These are phyloP conservation scores for Hermaeophaga mercurialis DNA, from an alignment of 2,888 invertebrate species.

Conservation along the genomic window DNA sequence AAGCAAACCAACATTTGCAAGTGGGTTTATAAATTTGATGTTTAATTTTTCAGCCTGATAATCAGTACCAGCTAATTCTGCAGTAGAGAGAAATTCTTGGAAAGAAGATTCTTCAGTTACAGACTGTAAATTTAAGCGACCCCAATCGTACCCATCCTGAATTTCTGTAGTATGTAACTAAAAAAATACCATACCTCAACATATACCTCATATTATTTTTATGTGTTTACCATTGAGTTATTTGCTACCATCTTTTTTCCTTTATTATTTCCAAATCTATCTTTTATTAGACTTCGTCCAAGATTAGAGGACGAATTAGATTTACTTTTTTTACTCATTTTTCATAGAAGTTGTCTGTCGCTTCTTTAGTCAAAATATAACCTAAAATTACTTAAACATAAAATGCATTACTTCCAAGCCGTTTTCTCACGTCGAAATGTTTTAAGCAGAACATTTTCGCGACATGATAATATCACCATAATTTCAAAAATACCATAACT, in stretches of 20 bases:
- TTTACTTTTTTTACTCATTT: conserved; percentile 79
- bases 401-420: too few species aligned
- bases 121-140: conserved; percentile 85
- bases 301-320: conserved; percentile 52
- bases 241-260: conserved; percentile 70
- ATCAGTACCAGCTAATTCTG: conserved; percentile 92
- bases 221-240: conserved; percentile 70
- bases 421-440: too few species aligned
- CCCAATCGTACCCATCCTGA: conserved; percentile 91
- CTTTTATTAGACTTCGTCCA: conserved; percentile 75
- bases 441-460: too few species aligned
- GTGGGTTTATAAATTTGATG: conserved; percentile 73
- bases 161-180: conserved; percentile 86
- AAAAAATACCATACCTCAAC: conserved; percentile 30
- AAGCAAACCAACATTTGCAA: conserved; percentile 65
- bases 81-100: conserved; percentile 94
- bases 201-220: conserved; percentile 6
- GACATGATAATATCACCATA: too few species aligned
- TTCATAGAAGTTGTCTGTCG: too few species aligned
- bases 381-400: too few species aligned
- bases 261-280: conserved; percentile 71
- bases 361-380: too few species aligned
- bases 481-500: too few species aligned
- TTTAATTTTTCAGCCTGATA: conserved; percentile 92
- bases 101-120: conserved; percentile 96